Base-by-base conservation (phyloP, 2,113 vertebrate genomes). In the Macroglossus sobrinus region DNA sequence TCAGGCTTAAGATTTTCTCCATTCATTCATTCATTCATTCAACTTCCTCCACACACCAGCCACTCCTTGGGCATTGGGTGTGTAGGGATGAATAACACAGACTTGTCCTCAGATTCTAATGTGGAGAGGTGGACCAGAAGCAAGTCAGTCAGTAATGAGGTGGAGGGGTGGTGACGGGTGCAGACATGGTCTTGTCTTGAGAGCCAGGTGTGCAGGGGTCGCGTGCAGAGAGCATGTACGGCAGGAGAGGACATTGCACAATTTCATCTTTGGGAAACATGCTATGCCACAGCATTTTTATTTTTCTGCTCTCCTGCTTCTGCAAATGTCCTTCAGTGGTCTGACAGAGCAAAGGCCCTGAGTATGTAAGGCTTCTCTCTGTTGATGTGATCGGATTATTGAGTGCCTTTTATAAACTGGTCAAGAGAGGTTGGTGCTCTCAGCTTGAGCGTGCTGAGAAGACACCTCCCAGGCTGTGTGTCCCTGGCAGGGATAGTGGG, bases 241-340 rank as follows among this genome's bases (percentile, higher is more conserved):
- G 4, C 1, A 10, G 30, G 21, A 15, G 1, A 3, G 1, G 0
- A 16, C 19, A 14, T 28, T 4, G 33, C n/a, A 21, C 18, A 18
- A 82, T 33, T 63, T 45, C 79, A 28, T 14, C 79, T 40, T 71
- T 61, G 38, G 57, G 69, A 88, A 68, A 33, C 19, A 63, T 0
- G 0, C 45, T 55, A 2, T 1, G n/a, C 12, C 50, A 12, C 9
- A 3, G 7, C 28, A 57, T 78, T 64, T 72, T 68, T 33, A 22
- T 66, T 80, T 90, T 84, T 45, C 80, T 75, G 0, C 43, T 91
- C 61, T 76, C 35, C 30, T 55, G 7, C 5, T 84, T 72, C 5
- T 24, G 35, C 63, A 94, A 87, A 82, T 79, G 14, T 30, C 69
- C 88, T 78, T 90, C 35, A 71, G 22, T 68, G 50, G 57, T 43